Base-by-base conservation (phyloP, 2,888 invertebrate genomes). In the Drosophila incognita region DNA sequence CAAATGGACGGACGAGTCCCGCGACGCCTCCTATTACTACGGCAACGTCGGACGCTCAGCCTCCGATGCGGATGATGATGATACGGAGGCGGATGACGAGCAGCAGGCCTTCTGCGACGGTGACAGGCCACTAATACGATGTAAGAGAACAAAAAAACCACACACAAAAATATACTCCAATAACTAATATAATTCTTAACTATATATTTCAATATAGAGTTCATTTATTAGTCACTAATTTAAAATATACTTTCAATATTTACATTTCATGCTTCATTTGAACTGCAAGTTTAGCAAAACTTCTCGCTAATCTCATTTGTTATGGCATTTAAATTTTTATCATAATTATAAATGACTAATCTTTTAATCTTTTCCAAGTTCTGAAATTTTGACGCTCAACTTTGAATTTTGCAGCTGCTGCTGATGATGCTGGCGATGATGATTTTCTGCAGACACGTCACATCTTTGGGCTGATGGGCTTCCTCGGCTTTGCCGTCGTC, bases 401-500 rank as follows among this genome's bases (percentile, higher is more conserved):
- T 38, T 29, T 21, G 31, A 18, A 2, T 13, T 21, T 52, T 46
- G 15, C 52, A 70, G 74, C 52, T 33, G 42, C 29, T 24, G 68
- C 51, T 0, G 63, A 77, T 59, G 54, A 79, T 62, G 51, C 60
- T 79, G 90, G 81, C 31, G 86, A 83, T 38, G 86, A 83, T 33
- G 80, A 79, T 2, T 91, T 89, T 38, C 89, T 92, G 77, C 96
- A 97, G 93, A 94, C 96, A 64, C 95, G 97, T 40, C 95, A 96
- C 89, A 95, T 97, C 5, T 94, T 98, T 66, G 97, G 97, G 0
- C 94, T 98, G 57, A 94, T 98, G 94, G 97, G 97, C 21, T 98
- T 98, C 91, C 94, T 97, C 59, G 98, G 98, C 18, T 97, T 97
- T 92, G 97, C 97, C 69, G 96, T 97, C 91, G 97, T 97, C 5